phyloP scores from a whole-genome alignment of 2,888 invertebrate genomes.

The Itoplectis maculator region DNA sequence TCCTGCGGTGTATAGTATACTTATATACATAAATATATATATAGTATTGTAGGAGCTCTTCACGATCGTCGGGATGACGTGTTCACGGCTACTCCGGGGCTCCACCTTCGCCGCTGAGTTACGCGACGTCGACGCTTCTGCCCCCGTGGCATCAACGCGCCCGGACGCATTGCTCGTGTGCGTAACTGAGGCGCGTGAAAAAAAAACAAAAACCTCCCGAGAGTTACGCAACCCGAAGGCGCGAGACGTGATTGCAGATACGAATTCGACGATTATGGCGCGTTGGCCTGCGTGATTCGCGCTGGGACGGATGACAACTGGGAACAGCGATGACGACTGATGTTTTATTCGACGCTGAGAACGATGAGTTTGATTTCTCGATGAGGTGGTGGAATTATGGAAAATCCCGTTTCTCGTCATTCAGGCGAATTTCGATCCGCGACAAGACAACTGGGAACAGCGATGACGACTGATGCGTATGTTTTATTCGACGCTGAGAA shows the following conservation, averaged over 20 bases:
- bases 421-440: too few relatives aligned
- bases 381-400: too few relatives aligned
- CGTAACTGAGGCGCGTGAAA: constrained; percentile 12
- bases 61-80: constrained; percentile 42
- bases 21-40: too few relatives aligned
- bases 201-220: constrained; percentile 47
- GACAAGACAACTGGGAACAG: too few relatives aligned
- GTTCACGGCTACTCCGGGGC: constrained; percentile 6
- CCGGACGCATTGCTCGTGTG: background rate
- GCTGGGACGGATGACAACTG: background rate
- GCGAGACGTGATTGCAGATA: constrained; percentile 18
- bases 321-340: background rate
- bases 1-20: constrained; percentile 24
- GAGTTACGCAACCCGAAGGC: constrained; percentile 38
- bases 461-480: too few relatives aligned
- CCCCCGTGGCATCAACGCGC: constrained; percentile 5
- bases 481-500: too few relatives aligned
- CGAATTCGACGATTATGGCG: constrained; percentile 38
- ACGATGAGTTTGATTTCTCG: background rate
- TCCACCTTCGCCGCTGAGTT: constrained; percentile 29
- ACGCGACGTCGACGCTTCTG: constrained; percentile 46
- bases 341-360: background rate
- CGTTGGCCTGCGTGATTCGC: background rate
- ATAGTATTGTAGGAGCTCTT: constrained; percentile 19
- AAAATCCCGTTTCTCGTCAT: too few relatives aligned